These are phyloP conservation scores for Noctua janthina DNA, from an alignment of 2,888 invertebrate genomes.

Conservation along the genomic window DNA sequence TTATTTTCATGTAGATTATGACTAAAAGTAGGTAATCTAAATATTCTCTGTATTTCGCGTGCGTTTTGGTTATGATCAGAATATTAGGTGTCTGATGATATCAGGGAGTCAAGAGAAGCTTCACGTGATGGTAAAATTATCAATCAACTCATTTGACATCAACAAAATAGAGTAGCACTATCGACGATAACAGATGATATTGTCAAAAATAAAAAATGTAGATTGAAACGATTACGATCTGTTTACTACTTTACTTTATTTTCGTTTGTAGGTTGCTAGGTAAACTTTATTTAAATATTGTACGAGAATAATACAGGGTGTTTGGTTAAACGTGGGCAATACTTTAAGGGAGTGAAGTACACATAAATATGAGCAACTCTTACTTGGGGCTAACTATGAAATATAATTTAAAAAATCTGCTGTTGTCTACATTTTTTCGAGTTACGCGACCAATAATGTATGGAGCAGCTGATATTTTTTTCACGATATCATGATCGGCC, in stretches of 20 bases:
- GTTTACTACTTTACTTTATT: neutral
- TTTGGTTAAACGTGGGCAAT: no score
- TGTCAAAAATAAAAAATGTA: constrained; percentile 29
- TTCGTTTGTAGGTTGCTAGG: neutral
- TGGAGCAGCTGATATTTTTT: no score
- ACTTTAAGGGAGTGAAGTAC: no score
- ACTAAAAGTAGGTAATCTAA: neutral
- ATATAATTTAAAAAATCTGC: no score
- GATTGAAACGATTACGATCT: constrained; percentile 26
- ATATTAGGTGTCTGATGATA: neutral
- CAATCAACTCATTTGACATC: constrained; percentile 47
- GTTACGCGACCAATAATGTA: no score
- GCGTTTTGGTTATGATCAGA: neutral
- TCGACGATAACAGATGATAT: constrained; percentile 26
- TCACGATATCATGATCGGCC: no score
- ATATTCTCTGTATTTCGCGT: neutral
- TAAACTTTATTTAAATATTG: neutral
- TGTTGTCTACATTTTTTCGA: no score
- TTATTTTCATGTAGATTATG: neutral
- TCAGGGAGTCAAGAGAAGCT: neutral
- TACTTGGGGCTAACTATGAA: no score
- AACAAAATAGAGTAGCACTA: constrained; percentile 6
- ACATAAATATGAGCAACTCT: no score
- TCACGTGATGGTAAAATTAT: constrained; percentile 49
- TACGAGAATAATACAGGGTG: neutral